A percentile compares a stretch with the other conserved stretches of the same genome.
phyloP scores from a whole-genome alignment of 2,113 vertebrate species.

The Delphinus delphis region DNA sequence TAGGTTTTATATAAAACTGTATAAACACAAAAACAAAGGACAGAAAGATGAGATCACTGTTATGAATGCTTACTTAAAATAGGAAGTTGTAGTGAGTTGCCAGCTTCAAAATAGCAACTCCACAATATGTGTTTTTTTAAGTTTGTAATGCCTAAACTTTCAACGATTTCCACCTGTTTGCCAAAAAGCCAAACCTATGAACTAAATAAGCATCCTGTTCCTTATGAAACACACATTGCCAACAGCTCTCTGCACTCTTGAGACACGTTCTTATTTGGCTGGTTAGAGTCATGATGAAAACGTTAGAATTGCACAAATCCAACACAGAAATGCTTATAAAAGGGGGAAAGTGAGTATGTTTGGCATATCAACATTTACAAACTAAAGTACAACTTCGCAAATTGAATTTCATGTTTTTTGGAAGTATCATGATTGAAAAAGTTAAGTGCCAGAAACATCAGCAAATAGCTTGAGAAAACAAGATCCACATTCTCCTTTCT shows the following conservation, averaged over 20 bases:
- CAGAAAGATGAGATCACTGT: background rate
- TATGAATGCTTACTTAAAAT: background rate
- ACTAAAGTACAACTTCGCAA: background rate
- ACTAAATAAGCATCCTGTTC: background rate
- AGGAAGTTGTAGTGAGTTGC: background rate
- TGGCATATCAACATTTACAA: background rate
- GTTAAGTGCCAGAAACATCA: background rate
- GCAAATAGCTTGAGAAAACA: background rate
- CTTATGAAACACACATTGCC: background rate
- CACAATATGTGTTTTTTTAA: background rate
- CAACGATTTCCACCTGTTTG: background rate
- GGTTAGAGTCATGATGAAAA: background rate
- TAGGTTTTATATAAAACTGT: background rate
- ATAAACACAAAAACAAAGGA: background rate
- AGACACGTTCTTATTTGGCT: background rate
- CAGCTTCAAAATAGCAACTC: slow-evolving; percentile 2
- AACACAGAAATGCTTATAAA: background rate
- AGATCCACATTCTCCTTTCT: background rate
- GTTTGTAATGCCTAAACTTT: background rate
- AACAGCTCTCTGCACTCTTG: background rate
- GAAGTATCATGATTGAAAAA: background rate
- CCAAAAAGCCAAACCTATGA: background rate
- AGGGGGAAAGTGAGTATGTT: background rate
- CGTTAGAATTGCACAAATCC: background rate
- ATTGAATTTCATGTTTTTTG: background rate